These are phyloP conservation scores for Leptopilina boulardi DNA, from an alignment of 1,140 invertebrate species.

Conservation along the genomic window DNA sequence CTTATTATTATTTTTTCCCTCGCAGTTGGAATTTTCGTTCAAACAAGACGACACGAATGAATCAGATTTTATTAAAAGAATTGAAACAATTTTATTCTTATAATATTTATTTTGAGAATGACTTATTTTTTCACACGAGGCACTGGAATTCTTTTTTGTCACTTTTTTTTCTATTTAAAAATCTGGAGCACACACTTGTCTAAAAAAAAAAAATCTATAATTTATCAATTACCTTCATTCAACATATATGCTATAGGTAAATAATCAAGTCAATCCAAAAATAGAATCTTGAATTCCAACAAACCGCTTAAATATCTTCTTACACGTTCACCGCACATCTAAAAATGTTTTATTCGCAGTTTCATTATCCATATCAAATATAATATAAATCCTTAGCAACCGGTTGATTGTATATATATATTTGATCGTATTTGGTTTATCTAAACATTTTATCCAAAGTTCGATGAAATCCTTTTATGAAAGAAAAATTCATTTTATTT, in stretches of 20 bases:
- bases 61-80: conserved; percentile 21
- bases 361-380: conserved; percentile 18
- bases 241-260: not conserved
- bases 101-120: not conserved
- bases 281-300: conserved; percentile 19
- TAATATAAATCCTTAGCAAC: conserved; percentile 5
- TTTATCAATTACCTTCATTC: not conserved
- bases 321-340: not conserved
- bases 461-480: not conserved
- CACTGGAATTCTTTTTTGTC: not conserved
- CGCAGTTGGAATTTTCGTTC: not conserved
- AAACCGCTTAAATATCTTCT: conserved; percentile 14
- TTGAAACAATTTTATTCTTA: not conserved
- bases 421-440: not conserved
- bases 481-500: no score
- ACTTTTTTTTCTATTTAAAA: not conserved
- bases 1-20: not conserved
- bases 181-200: not conserved
- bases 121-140: not conserved
- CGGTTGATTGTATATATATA: not conserved
- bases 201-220: not conserved
- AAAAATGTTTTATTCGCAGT: conserved; percentile 1
- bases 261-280: conserved; percentile 12
- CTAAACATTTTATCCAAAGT: not conserved
- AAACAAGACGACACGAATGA: not conserved